Evolutionary conservation across 2,888 invertebrate genomes (phyloP).

Genomic region (Patella depressa): DNA sequence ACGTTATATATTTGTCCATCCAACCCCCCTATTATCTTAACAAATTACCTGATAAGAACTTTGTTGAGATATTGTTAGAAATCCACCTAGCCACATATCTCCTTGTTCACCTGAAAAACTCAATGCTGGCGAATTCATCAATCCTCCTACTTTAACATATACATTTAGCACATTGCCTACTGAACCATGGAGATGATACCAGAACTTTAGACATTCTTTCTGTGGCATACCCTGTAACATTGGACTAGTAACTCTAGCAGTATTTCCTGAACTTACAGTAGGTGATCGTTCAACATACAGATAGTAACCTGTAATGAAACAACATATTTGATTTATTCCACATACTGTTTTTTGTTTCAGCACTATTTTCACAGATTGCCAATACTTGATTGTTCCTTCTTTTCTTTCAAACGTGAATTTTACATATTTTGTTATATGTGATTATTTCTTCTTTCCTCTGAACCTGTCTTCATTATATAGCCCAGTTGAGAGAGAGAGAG

Average conservation of each 20-base stretch:
- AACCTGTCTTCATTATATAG: no score
- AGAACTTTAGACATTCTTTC: conserved; percentile 61
- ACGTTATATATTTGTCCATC: no score
- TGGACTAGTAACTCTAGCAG: conserved; percentile 68
- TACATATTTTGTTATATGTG: no score
- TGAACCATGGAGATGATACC: conserved; percentile 66
- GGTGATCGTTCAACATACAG: conserved; percentile 68
- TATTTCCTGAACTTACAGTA: conserved; percentile 75
- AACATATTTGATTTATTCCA: no score
- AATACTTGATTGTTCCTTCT: no score
- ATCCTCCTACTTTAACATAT: conserved; percentile 46
- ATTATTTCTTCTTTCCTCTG: no score
- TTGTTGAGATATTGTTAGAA: conserved; percentile 37
- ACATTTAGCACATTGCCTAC: conserved; percentile 55
- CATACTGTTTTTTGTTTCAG: no score
- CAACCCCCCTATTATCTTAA: no score
- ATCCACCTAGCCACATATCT: conserved; percentile 56
- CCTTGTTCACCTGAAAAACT: conserved; percentile 48
- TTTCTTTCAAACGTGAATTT: no score
- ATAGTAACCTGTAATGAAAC: conserved; percentile 52
- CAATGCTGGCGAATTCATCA: conserved; percentile 25
- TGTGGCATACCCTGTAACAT: conserved; percentile 21
- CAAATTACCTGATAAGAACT: neutral
- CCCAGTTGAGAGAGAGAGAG: no score
- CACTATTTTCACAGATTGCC: no score